Percentiles rank a stretch among this genome's conserved stretches.
phyloP scores from a whole-genome alignment of 2,113 vertebrate genomes.

The Dolichotis patagonum region DNA sequence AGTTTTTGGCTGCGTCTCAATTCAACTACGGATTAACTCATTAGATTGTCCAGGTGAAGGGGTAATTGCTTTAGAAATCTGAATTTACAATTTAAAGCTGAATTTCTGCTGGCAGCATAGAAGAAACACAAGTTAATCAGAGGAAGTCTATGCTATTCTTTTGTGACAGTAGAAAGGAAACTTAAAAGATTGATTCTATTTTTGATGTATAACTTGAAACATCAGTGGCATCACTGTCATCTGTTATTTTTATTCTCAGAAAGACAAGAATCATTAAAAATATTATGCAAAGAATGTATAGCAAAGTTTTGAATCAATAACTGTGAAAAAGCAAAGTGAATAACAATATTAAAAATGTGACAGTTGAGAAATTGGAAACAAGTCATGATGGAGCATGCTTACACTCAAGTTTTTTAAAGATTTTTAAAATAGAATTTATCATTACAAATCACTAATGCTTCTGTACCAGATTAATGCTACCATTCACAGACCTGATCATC shows the following conservation, averaged over 20 bases:
- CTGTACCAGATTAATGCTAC: slow-evolving; percentile 73
- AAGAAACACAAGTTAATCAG: neutral
- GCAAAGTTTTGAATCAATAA: slow-evolving; percentile 50
- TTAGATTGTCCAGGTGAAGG: slow-evolving; percentile 81
- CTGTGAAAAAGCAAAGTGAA: slow-evolving; percentile 56
- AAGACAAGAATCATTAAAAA: slow-evolving; percentile 44
- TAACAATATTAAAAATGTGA: slow-evolving; percentile 67
- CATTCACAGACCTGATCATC: slow-evolving; percentile 71
- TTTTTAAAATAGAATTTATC: slow-evolving; percentile 79
- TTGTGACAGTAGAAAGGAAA: neutral
- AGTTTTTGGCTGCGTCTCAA: slow-evolving; percentile 77
- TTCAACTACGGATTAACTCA: slow-evolving; percentile 81
- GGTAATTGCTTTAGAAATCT: slow-evolving; percentile 75
- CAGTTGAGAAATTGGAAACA: slow-evolving; percentile 74
- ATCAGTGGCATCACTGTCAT: neutral
- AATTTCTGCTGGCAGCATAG: slow-evolving; percentile 33
- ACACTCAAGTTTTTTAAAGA: slow-evolving; percentile 61
- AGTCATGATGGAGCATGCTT: slow-evolving; percentile 54
- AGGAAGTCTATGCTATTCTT: neutral
- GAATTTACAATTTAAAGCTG: slow-evolving; percentile 71
- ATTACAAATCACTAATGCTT: slow-evolving; percentile 70
- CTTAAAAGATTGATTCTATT: neutral
- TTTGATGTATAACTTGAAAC: neutral
- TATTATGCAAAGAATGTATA: slow-evolving; percentile 32
- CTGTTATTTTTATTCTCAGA: neutral